Evolutionary conservation across 2,113 vertebrate species (phyloP).

Genomic region (Scalopus aquaticus): DNA sequence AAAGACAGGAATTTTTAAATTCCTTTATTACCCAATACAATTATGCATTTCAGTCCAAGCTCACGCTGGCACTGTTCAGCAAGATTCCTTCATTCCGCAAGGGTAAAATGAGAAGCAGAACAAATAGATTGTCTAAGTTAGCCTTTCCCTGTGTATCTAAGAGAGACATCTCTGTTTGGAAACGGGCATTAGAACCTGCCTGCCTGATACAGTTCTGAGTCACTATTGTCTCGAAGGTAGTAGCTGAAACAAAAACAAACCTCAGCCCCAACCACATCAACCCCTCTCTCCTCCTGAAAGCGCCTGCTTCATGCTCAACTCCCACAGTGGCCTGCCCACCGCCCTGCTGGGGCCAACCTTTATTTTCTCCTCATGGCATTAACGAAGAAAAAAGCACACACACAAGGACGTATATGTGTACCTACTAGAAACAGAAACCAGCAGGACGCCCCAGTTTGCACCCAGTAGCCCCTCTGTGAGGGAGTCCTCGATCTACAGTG

Average conservation of each 20-base stretch:
- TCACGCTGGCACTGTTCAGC: conserved; percentile 53
- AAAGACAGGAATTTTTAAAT: conserved; percentile 43
- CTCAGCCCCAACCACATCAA: conserved; percentile 73
- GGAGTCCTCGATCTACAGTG: not conserved
- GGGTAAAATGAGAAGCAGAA: conserved; percentile 69
- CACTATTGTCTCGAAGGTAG: conserved; percentile 70
- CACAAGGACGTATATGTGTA: not conserved
- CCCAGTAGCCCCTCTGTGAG: not conserved
- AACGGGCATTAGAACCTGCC: conserved; percentile 62
- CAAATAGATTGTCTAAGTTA: conserved; percentile 45
- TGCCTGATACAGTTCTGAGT: conserved; percentile 60
- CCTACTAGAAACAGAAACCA: not conserved
- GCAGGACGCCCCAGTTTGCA: not conserved
- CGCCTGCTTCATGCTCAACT: conserved; percentile 55
- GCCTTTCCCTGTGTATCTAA: conserved; percentile 54
- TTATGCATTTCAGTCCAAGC: conserved; percentile 64
- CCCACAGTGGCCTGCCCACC: conserved; percentile 48
- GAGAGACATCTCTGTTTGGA: conserved; percentile 67
- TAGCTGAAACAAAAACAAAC: conserved; percentile 73
- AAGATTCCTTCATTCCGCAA: conserved; percentile 42
- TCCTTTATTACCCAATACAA: conserved; percentile 71
- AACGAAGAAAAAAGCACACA: not conserved
- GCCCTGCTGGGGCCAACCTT: not conserved
- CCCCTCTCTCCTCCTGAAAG: conserved; percentile 57
- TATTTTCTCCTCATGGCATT: not conserved